phyloP scores from a whole-genome alignment of 2,113 vertebrate species.

The Xenus cinereus region DNA sequence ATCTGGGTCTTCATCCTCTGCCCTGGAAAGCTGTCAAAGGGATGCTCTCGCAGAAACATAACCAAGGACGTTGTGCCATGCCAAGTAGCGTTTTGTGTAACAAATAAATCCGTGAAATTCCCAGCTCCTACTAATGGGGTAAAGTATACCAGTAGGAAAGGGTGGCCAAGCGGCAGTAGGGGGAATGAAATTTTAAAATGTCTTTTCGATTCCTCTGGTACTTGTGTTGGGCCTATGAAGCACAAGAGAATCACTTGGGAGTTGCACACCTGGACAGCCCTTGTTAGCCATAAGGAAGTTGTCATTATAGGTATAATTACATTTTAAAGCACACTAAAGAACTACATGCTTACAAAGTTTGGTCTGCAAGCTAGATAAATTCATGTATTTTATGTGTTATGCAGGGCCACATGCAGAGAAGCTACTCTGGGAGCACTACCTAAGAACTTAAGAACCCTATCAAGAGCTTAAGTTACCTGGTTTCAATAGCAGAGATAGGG shows the following conservation, averaged over 20 bases:
- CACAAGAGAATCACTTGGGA: neutral
- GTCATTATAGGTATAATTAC: neutral
- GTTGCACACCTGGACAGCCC: neutral
- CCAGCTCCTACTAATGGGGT: accelerated
- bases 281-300: neutral
- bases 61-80: accelerated
- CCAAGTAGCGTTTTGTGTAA: neutral
- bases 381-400: neutral
- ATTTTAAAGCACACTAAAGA: neutral
- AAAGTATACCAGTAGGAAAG: neutral
- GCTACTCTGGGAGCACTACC: neutral
- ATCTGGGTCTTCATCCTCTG: neutral
- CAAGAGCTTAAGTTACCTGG: neutral
- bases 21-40: neutral
- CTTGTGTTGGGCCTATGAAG: neutral
- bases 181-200: neutral
- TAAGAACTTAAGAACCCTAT: neutral
- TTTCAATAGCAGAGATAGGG: neutral
- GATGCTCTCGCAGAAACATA: neutral
- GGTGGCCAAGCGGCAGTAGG: neutral
- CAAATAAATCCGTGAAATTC: neutral
- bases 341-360: neutral
- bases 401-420: neutral
- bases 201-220: neutral
- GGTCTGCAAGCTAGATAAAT: neutral